Evolutionary conservation across 1,140 invertebrate species (phyloP), one percentile per base, ranked within the genome.

Genomic region (Ganaspis sp.): DNA sequence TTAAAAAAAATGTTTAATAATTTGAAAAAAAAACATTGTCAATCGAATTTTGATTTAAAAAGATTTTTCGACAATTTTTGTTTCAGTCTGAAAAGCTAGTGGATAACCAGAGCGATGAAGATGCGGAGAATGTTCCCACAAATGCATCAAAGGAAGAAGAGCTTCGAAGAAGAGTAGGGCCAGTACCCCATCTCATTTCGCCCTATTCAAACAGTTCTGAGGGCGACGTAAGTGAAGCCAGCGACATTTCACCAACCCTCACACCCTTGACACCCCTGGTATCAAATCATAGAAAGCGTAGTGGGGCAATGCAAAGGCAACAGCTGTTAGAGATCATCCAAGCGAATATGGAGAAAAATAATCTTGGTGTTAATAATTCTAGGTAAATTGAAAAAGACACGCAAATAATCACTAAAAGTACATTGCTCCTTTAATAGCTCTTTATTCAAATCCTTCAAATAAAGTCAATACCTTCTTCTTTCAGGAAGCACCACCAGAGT

Each of bases 281-380:
- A 75, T 85, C 83, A 71, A 88, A 89, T 83, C 87, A 90, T 70
- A 83, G 88, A 79, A 91, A 91, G 81, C 92, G 93, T 78, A 94
- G 93, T 29, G 93, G 95, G 74, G 95, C 95, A 75, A 91, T 96
- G 78, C 96, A 97, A 86, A 92, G 95, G 81, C 94, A 96, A 85
- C 95, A 96, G 90, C 92, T 97, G 78, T 93, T 96, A 73, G 95
- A 96, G 91, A 95, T 97, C 81, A 96, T 97, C 84, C 95, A 97
- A 90, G 95, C 96, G 74, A 97, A 97, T 88, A 97, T 97, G 96
- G 96, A 97, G 89, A 96, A 97, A 90, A 97, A 97, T 90, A 96
- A 96, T 89, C 92, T 95, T 92, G 95, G 94, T 94, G 95, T 95
- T 93, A 94, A 96, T 92, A 93, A 94, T 88, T 93, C 94, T 89